Percentiles rank a stretch among this genome's conserved stretches.
Conservation (phyloP, 92 coral and sea anemone species). For the Bergia sp. region DNA sequence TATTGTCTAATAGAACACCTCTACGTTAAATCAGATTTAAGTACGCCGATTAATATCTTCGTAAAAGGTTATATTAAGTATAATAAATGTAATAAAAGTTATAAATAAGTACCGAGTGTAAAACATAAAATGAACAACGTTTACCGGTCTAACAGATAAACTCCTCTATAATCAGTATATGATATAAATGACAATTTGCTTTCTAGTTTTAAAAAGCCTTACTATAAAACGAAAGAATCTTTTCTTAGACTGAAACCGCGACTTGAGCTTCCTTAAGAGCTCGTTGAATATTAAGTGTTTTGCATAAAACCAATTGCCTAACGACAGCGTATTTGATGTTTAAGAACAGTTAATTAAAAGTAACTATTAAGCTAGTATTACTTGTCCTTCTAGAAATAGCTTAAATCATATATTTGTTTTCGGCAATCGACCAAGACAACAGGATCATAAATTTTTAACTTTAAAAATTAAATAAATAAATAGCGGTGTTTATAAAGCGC, state of each 20-base stretch:
- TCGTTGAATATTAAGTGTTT: not conserved
- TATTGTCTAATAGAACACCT: not conserved
- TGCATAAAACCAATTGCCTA: not conserved
- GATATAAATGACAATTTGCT: too few species aligned
- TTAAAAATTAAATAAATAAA: too few species aligned
- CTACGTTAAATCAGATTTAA: too few species aligned
- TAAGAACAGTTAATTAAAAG: not conserved
- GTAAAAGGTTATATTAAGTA: not conserved
- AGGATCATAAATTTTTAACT: too few species aligned
- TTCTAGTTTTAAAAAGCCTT: not conserved
- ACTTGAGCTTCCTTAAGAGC: not conserved
- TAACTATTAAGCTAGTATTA: too few species aligned
- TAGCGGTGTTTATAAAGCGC: too few species aligned
- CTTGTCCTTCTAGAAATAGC: not conserved
- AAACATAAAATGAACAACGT: not conserved
- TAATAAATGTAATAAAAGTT: too few species aligned
- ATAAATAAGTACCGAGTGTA: not conserved
- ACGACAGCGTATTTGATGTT: too few species aligned
- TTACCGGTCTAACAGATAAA: too few species aligned
- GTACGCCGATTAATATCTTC: not conserved
- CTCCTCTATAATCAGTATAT: not conserved
- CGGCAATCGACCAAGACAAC: too few species aligned
- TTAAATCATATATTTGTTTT: too few species aligned
- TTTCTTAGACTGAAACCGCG: not conserved
- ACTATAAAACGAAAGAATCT: too few species aligned